Conservation (phyloP, 2,888 invertebrate species). For the Catotricha subobsoleta region DNA sequence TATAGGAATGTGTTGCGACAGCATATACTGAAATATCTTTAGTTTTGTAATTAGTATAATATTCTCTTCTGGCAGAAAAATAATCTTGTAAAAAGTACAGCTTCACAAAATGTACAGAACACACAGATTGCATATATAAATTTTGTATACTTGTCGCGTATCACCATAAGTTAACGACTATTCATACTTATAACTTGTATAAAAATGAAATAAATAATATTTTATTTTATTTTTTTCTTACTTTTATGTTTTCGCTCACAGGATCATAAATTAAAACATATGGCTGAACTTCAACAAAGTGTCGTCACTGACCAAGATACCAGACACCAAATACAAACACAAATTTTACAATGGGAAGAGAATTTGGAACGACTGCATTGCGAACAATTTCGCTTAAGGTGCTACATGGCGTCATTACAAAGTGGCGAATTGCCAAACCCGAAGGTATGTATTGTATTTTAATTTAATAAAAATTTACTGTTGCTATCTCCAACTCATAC, state of each 20-base stretch:
- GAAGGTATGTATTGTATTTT: conserved; percentile 38
- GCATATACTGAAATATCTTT: too few relatives aligned
- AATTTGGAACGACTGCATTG: conserved; percentile 90
- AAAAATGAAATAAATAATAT: not conserved
- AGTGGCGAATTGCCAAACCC: conserved; percentile 93
- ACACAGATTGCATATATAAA: too few relatives aligned
- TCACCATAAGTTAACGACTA: too few relatives aligned
- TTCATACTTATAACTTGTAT: too few relatives aligned
- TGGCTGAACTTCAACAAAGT: conserved; percentile 97
- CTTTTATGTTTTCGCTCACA: conserved; percentile 24
- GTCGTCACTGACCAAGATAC: conserved; percentile 86
- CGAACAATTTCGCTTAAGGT: conserved; percentile 88
- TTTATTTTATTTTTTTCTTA: not conserved
- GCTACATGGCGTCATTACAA: conserved; percentile 94
- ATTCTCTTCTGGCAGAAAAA: too few relatives aligned
- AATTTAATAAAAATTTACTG: not conserved
- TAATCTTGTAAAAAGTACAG: too few relatives aligned
- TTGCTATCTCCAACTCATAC: too few relatives aligned
- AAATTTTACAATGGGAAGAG: conserved; percentile 93
- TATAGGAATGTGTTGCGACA: too few relatives aligned
- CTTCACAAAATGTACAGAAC: too few relatives aligned
- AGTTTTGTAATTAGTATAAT: too few relatives aligned
- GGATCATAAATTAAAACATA: conserved; percentile 94
- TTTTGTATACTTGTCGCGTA: too few relatives aligned
- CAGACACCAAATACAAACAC: conserved; percentile 77